Evolutionary conservation across 2,888 invertebrate species (phyloP).

Genomic region (Dusona sp.): DNA sequence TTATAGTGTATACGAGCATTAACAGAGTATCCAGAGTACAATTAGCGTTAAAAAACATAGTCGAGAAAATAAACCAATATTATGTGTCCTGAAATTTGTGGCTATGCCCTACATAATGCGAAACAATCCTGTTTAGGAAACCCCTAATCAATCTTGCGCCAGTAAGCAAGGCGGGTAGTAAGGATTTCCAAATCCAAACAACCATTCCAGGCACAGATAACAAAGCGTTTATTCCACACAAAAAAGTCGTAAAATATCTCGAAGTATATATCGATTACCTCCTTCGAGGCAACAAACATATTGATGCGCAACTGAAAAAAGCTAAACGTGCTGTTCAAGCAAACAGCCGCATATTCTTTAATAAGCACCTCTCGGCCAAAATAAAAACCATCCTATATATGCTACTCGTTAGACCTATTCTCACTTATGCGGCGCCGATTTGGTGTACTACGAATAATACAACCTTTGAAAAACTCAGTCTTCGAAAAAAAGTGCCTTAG

Average conservation of each 20-base stretch:
- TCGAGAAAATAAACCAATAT: no score
- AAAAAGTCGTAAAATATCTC: constrained; percentile 37
- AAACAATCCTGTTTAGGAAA: constrained; percentile 62
- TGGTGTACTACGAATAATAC: constrained; percentile 46
- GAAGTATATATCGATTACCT: constrained; percentile 43
- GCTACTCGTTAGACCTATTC: constrained; percentile 40
- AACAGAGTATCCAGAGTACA: no score
- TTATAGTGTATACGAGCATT: no score
- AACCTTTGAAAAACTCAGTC: constrained; percentile 34
- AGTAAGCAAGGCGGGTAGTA: neutral
- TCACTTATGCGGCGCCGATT: constrained; percentile 2
- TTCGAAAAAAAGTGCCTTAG: no score
- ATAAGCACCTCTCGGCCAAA: neutral
- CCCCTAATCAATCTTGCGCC: neutral
- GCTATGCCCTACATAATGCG: constrained; percentile 51
- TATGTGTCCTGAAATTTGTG: constrained; percentile 45
- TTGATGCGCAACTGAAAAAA: constrained; percentile 33
- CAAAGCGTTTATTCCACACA: neutral
- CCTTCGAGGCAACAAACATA: constrained; percentile 23
- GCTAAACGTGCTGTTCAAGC: neutral
- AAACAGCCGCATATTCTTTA: constrained; percentile 22
- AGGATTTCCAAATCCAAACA: constrained; percentile 42
- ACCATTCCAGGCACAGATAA: neutral
- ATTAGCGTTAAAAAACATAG: no score
- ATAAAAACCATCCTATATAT: constrained; percentile 29